These are phyloP conservation scores for Recurvirostra avosetta DNA, from an alignment of 2,113 vertebrate species.

Conservation along the genomic window DNA sequence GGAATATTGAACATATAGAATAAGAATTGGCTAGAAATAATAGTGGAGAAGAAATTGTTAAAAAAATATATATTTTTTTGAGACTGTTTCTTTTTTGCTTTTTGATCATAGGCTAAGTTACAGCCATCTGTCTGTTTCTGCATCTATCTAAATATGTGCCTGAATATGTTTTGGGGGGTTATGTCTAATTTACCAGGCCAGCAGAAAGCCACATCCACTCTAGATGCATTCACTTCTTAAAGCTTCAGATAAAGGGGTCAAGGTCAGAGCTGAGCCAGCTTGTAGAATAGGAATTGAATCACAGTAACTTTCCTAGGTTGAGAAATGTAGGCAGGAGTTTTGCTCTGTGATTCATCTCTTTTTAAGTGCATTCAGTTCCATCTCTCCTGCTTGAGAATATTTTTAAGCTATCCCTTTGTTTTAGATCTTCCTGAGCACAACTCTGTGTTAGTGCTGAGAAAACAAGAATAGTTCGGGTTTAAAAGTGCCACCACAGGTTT, in stretches of 20 bases:
- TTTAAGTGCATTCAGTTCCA: conserved; percentile 34
- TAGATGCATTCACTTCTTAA: conserved; percentile 33
- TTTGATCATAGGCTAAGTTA: conserved; percentile 27
- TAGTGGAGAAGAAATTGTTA: neutral
- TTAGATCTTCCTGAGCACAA: conserved; percentile 50
- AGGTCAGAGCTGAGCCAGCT: conserved; percentile 43
- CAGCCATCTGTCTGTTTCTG: conserved; percentile 11
- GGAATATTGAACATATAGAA: neutral
- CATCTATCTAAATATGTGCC: neutral
- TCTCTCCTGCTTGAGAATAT: conserved; percentile 42
- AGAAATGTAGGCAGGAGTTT: conserved; percentile 47
- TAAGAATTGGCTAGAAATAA: neutral
- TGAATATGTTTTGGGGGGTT: neutral
- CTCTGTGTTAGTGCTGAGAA: conserved; percentile 27
- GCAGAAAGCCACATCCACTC: conserved; percentile 6
- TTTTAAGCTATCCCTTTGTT: conserved; percentile 60
- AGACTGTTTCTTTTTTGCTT: neutral
- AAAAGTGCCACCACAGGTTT: neutral
- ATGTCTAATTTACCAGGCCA: conserved; percentile 24
- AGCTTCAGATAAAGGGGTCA: conserved; percentile 53
- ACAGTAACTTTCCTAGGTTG: conserved; percentile 50
- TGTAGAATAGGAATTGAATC: conserved; percentile 40
- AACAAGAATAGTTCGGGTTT: conserved; percentile 10
- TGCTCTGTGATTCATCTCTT: conserved; percentile 57
- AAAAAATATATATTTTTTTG: neutral